Conservation (phyloP, 2,888 invertebrate species). For the Lasioglossum lativentre region DNA sequence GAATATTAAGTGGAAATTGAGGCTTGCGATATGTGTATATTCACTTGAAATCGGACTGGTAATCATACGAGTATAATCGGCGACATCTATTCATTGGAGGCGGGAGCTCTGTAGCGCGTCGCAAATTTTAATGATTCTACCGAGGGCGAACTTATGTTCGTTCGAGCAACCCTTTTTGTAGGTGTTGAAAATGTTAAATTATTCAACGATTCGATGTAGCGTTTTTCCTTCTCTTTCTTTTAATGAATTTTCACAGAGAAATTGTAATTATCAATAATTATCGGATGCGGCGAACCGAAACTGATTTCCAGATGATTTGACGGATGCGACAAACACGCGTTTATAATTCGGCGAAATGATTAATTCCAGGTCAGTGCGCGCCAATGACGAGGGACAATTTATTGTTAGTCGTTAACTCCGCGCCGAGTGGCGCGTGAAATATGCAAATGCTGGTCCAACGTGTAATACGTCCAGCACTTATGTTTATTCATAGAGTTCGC, state of each 20-base stretch:
- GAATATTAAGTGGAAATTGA: constrained; percentile 49
- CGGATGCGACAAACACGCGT: not conserved
- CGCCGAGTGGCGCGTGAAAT: constrained; percentile 25
- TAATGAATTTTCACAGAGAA: not conserved
- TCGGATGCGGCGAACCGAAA: not conserved
- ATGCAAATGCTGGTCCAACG: constrained; percentile 40
- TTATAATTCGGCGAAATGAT: constrained; percentile 31
- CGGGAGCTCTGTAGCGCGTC: not conserved
- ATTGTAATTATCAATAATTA: not conserved
- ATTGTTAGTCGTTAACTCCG: constrained; percentile 32
- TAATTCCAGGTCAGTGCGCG: constrained; percentile 38
- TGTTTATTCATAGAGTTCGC: constrained; percentile 44
- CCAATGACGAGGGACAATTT: constrained; percentile 38
- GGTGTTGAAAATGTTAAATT: not conserved
- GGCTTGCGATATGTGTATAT: constrained; percentile 16
- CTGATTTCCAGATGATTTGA: constrained; percentile 11
- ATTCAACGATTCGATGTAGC: not conserved
- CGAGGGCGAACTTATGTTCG: not conserved
- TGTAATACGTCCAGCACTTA: constrained; percentile 36
- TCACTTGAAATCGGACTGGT: constrained; percentile 17
- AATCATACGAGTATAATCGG: constrained; percentile 21
- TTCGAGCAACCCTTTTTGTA: not conserved
- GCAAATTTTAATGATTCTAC: constrained; percentile 33
- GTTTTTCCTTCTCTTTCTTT: not conserved
- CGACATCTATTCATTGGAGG: constrained; percentile 17